Conservation (phyloP, 2,888 invertebrate species). For the Meloe dianella region DNA sequence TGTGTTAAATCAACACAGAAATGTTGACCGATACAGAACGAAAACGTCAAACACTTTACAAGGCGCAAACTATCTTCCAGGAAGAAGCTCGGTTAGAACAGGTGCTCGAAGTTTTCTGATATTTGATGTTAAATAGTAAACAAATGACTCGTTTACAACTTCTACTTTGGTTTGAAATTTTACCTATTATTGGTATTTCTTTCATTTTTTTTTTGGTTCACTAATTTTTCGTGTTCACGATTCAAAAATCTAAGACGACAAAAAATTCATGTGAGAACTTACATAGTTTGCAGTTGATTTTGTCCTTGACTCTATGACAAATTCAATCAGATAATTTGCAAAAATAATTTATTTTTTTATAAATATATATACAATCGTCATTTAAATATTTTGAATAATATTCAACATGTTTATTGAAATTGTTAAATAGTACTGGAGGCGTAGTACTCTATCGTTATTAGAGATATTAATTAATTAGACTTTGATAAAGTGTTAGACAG, state of each 20-base stretch:
- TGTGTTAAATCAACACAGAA: conserved; percentile 31
- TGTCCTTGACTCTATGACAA: conserved; percentile 26
- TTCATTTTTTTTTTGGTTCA: not conserved
- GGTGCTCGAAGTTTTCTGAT: conserved; percentile 35
- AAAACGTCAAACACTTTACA: conserved; percentile 26
- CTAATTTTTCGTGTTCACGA: conserved; percentile 31
- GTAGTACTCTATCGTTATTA: conserved; percentile 32
- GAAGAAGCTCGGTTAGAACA: conserved; percentile 34
- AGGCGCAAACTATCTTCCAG: conserved; percentile 31
- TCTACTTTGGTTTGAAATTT: conserved; percentile 22
- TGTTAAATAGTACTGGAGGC: conserved; percentile 25
- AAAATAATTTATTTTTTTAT: not conserved
- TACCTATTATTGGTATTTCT: conserved; percentile 7
- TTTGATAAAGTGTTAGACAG: conserved; percentile 38
- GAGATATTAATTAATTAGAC: conserved; percentile 40
- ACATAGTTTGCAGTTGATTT: conserved; percentile 23
- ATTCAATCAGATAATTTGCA: conserved; percentile 10
- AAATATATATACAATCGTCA: not conserved
- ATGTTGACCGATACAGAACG: conserved; percentile 33
- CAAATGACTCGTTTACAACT: conserved; percentile 40
- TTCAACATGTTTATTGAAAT: conserved; percentile 19
- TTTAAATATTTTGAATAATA: not conserved
- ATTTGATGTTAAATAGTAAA: conserved; percentile 42
- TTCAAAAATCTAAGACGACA: conserved; percentile 24
- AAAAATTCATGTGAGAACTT: conserved; percentile 37